Percentiles rank a stretch among this genome's conserved stretches.
phyloP scores from a whole-genome alignment of 1,140 invertebrate genomes.

The Venturia canescens region DNA sequence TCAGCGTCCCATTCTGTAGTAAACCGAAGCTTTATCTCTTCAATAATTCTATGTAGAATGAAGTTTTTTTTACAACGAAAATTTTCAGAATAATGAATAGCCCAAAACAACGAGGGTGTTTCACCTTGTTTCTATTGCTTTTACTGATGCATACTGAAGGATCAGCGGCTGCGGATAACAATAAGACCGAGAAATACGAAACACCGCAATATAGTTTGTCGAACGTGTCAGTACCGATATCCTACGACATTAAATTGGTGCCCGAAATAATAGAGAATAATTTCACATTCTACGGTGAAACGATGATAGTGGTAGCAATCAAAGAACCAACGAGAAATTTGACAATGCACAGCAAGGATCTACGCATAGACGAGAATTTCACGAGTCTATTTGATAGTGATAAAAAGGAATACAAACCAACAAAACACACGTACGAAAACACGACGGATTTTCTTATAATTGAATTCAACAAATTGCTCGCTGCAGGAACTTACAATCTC shows the following conservation, averaged over 20 bases:
- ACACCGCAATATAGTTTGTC: conserved; percentile 49
- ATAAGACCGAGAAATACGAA: conserved; percentile 18
- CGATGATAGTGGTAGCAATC: conserved; percentile 32
- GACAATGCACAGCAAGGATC: conserved; percentile 49
- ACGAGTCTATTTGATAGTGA: conserved; percentile 30
- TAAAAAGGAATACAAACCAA: conserved; percentile 29
- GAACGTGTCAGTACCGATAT: conserved; percentile 41
- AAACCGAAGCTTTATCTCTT: too few relatives aligned
- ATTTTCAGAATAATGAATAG: conserved; percentile 23
- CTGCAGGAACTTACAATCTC: conserved; percentile 79
- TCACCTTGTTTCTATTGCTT: conserved; percentile 29
- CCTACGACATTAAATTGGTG: conserved; percentile 48
- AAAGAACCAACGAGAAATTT: conserved; percentile 41
- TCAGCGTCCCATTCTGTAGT: too few relatives aligned
- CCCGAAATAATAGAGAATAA: conserved; percentile 53
- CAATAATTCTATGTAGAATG: not conserved
- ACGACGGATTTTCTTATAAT: conserved; percentile 76
- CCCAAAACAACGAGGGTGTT: conserved; percentile 28
- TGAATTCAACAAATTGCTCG: conserved; percentile 25
- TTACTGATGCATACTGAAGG: conserved; percentile 28
- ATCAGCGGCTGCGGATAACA: conserved; percentile 1
- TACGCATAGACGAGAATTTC: conserved; percentile 37
- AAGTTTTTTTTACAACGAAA: not conserved
- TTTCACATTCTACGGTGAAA: conserved; percentile 50
- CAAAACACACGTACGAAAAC: conserved; percentile 73